phyloP scores from a whole-genome alignment of 23 tunicate genomes.

The Pegea sp. region DNA sequence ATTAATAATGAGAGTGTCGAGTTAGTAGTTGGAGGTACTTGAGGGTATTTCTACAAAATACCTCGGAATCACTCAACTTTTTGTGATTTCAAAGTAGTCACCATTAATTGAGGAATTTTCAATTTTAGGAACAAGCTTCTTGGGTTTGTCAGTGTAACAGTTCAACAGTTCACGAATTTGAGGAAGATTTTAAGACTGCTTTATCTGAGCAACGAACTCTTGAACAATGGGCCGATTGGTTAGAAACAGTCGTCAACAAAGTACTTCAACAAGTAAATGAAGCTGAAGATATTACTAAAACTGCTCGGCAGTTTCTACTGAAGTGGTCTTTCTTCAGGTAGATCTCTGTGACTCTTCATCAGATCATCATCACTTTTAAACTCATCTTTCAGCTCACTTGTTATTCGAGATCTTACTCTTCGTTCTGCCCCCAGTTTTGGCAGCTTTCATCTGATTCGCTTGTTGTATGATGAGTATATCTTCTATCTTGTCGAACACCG shows the following conservation, averaged over 20 bases:
- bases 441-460: constrained; percentile 86
- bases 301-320: constrained; percentile 82
- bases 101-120: background rate
- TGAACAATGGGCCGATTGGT: constrained; percentile 95
- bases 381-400: constrained; percentile 55
- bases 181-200: constrained; percentile 59
- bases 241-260: constrained; percentile 48
- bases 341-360: background rate
- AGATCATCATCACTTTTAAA: background rate
- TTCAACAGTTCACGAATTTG: constrained; percentile 30
- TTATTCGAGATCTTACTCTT: constrained; percentile 86
- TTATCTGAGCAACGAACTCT: constrained; percentile 55
- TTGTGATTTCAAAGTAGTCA: too few species aligned
- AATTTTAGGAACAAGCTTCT: constrained; percentile 80
- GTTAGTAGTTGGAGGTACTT: too few species aligned
- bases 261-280: constrained; percentile 47
- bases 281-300: constrained; percentile 16
- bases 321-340: constrained; percentile 99
- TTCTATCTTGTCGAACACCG: constrained; percentile 89
- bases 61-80: too few species aligned
- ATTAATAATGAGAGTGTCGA: too few species aligned
- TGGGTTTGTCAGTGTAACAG: constrained; percentile 91
- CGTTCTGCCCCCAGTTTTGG: constrained; percentile 98
- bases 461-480: constrained; percentile 92
- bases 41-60: too few species aligned